Evolutionary conservation across 2,888 invertebrate genomes (phyloP).

Genomic region (Ferrisia virgata): DNA sequence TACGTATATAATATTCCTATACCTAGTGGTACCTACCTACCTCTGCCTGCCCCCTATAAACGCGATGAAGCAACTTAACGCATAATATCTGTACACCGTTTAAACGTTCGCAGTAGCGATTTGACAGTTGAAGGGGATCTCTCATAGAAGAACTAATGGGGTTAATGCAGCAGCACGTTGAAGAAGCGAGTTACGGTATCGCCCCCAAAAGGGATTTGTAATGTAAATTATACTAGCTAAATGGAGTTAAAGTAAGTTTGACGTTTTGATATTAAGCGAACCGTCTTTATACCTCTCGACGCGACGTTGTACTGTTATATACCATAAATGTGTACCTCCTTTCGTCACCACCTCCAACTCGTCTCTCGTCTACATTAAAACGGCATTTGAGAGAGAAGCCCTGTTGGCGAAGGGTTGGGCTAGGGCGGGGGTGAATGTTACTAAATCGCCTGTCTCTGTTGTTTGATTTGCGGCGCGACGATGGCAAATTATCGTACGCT

Average conservation of each 20-base stretch:
- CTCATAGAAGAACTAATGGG: conserved; percentile 25
- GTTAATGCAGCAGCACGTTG: conserved; percentile 39
- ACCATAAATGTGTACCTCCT: neutral
- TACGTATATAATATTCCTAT: no score
- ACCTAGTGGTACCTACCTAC: no score
- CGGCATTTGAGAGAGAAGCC: no score
- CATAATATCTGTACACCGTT: neutral
- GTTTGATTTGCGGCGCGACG: no score
- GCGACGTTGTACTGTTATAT: neutral
- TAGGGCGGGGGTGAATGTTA: neutral
- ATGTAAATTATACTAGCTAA: conserved; percentile 40
- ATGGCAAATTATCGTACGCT: neutral
- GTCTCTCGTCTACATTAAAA: no score
- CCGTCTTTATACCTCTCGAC: neutral
- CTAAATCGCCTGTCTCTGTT: no score
- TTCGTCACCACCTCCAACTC: neutral
- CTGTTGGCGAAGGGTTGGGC: neutral
- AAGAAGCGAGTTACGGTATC: conserved; percentile 17
- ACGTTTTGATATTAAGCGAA: conserved; percentile 37
- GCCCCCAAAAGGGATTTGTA: conserved; percentile 42
- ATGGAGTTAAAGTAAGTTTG: conserved; percentile 44
- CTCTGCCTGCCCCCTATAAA: conserved; percentile 4
- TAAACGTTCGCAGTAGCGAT: neutral
- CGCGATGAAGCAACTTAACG: conserved; percentile 4
- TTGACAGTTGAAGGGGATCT: conserved; percentile 43